phyloP scores from a whole-genome alignment of 1,140 invertebrate genomes.

The Maniola jurtina region DNA sequence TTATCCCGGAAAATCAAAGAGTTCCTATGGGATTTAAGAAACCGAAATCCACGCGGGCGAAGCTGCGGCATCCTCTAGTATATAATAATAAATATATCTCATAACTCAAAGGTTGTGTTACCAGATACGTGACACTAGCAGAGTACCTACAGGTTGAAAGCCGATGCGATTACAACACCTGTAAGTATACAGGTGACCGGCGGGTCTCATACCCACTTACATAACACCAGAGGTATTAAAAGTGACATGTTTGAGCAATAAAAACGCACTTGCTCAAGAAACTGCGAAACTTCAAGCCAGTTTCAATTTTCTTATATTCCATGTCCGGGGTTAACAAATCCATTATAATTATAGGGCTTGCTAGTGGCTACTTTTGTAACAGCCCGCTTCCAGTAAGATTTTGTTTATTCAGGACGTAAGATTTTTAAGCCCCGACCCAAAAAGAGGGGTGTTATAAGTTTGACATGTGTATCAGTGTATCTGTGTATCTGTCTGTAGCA shows the following conservation, averaged over 20 bases:
- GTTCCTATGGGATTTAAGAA: no score
- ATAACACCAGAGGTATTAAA: constrained; percentile 20
- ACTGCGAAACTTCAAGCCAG: not conserved
- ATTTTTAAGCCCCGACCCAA: no score
- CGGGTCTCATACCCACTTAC: constrained; percentile 20
- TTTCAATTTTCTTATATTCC: constrained; percentile 18
- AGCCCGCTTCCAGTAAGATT: no score
- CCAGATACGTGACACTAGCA: not conserved
- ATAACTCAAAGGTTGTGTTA: constrained; percentile 2
- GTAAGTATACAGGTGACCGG: constrained; percentile 13
- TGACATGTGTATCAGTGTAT: no score
- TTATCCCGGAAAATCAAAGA: no score
- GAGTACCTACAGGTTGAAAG: not conserved
- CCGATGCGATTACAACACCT: constrained; percentile 20
- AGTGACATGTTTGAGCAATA: constrained; percentile 31
- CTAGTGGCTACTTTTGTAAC: no score
- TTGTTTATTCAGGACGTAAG: no score
- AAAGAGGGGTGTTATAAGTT: no score
- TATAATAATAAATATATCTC: not conserved
- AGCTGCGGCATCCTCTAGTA: no score
- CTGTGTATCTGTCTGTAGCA: no score
- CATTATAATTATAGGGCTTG: no score
- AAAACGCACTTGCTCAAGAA: constrained; percentile 25
- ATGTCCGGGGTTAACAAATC: constrained; percentile 10
- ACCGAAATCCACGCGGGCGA: no score